Percentiles rank a stretch among this genome's conserved stretches.
These are phyloP conservation scores for Heteronetta atricapilla DNA, from an alignment of 2,113 vertebrate species.

Conservation along the genomic window DNA sequence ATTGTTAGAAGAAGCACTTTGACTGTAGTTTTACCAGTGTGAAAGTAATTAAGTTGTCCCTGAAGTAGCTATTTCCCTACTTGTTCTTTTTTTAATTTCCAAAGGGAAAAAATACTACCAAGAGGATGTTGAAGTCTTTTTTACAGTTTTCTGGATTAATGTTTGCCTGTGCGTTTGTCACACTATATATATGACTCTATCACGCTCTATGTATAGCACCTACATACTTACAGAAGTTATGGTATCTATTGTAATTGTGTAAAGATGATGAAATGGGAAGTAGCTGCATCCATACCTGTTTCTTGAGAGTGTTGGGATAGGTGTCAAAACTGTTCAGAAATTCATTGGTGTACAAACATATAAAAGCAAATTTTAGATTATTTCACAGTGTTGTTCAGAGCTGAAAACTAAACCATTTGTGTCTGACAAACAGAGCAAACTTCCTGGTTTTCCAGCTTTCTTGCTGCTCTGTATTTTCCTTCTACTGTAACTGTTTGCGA, in stretches of 20 bases:
- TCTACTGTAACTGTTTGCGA: not conserved
- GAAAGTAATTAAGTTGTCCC: not conserved
- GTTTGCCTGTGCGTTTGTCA: not conserved
- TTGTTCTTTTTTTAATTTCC: not conserved
- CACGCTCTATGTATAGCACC: not conserved
- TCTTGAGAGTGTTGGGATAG: not conserved
- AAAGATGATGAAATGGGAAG: not conserved
- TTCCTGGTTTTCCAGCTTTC: not conserved
- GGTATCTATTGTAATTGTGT: not conserved
- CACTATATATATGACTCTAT: no score
- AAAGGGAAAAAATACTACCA: not conserved
- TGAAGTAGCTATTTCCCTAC: not conserved
- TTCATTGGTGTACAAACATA: not conserved
- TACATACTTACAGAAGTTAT: not conserved
- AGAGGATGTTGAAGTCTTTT: not conserved
- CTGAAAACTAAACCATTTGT: not conserved
- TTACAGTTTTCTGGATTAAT: not conserved
- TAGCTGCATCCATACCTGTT: not conserved
- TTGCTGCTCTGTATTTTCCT: not conserved
- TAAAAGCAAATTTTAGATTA: not conserved
- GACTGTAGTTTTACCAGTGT: not conserved
- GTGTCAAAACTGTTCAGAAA: not conserved
- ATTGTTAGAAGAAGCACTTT: not conserved
- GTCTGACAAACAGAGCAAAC: not conserved
- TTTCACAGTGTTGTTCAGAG: not conserved